A percentile compares a stretch with the other conserved stretches of the same genome.
Evolutionary conservation across 2,797 vertebrate species (phyloP).

Genomic region (Momotus momota): DNA sequence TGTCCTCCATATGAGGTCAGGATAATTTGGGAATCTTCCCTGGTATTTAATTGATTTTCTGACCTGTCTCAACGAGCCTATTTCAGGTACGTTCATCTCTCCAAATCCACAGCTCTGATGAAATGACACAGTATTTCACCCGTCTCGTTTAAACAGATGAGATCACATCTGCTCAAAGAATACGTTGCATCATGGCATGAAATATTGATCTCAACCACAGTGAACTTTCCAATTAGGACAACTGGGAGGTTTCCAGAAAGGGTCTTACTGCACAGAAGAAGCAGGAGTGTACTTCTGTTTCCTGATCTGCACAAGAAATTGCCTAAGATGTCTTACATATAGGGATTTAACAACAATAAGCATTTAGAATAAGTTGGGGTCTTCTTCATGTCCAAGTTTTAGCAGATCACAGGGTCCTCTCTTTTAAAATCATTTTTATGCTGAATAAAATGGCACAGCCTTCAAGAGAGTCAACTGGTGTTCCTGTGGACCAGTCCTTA

Average conservation of each 20-base stretch:
- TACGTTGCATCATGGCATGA: background rate
- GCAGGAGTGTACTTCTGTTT: background rate
- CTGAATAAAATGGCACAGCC: background rate
- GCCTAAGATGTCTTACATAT: fast-evolving
- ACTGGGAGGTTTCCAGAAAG: background rate
- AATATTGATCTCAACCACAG: background rate
- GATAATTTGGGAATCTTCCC: background rate
- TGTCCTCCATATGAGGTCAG: background rate
- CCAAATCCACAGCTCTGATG: background rate
- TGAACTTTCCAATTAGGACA: background rate
- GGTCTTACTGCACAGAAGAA: background rate
- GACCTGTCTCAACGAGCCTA: background rate
- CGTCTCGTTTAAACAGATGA: conserved; percentile 17
- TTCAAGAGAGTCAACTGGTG: background rate
- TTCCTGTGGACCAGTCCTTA: background rate
- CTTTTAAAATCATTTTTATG: background rate
- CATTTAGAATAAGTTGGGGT: background rate
- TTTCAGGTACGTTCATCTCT: background rate
- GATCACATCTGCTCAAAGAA: background rate
- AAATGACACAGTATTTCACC: background rate
- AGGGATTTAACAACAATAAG: background rate
- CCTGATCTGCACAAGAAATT: background rate
- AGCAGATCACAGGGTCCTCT: background rate
- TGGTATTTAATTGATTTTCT: background rate
- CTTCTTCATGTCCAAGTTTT: background rate